Percentiles rank a stretch among this genome's conserved stretches.
Evolutionary conservation across 2,113 vertebrate genomes (phyloP).

Genomic region (Microtus pennsylvanicus): DNA sequence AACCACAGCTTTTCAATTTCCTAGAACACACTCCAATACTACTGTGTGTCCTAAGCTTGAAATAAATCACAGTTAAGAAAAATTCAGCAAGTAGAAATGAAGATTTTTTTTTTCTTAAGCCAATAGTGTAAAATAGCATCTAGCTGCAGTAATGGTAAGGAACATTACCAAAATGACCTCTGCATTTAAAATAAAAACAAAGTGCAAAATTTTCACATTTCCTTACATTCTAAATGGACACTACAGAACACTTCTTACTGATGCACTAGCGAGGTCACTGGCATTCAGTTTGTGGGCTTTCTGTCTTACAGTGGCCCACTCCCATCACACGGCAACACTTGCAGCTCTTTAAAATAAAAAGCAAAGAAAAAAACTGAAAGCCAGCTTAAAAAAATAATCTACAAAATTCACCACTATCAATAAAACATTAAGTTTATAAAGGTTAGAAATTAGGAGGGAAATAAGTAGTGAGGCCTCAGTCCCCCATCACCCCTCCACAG

Average conservation of each 20-base stretch:
- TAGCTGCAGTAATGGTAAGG: constrained; percentile 10
- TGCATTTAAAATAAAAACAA: constrained; percentile 55
- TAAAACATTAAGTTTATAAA: neutral
- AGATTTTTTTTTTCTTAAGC: neutral
- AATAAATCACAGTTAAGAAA: constrained; percentile 57
- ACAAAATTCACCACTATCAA: neutral
- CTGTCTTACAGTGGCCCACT: constrained; percentile 45
- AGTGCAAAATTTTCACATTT: constrained; percentile 65
- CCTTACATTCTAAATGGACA: constrained; percentile 58
- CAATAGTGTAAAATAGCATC: constrained; percentile 48
- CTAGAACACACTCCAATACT: neutral
- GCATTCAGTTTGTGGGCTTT: constrained; percentile 36
- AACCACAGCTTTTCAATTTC: constrained; percentile 57
- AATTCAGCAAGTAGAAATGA: constrained; percentile 46
- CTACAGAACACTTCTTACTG: constrained; percentile 31
- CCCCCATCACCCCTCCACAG: neutral
- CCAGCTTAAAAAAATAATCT: constrained; percentile 13
- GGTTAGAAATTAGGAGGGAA: constrained; percentile 31
- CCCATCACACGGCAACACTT: neutral
- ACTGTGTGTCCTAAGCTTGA: constrained; percentile 41
- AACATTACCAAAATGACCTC: constrained; percentile 40
- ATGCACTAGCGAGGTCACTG: neutral
- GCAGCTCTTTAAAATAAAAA: constrained; percentile 16
- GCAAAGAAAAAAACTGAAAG: neutral
- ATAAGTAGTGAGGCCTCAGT: neutral